phyloP scores from a whole-genome alignment of 2,888 invertebrate species.

The Tetrapedia diversipes region DNA sequence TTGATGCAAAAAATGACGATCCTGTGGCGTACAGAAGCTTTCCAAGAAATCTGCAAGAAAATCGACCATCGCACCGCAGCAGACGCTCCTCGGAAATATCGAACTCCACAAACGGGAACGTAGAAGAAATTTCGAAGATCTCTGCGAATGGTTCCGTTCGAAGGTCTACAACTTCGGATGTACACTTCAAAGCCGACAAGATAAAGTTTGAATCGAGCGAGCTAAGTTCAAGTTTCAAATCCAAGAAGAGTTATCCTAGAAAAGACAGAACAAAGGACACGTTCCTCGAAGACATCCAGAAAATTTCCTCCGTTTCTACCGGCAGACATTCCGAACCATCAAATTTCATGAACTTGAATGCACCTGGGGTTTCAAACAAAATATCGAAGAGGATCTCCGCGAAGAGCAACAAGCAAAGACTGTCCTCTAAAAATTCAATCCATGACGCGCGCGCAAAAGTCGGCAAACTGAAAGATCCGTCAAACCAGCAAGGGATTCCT shows the following conservation, averaged over 20 bases:
- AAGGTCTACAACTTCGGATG: background rate
- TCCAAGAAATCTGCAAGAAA: background rate
- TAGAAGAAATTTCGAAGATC: background rate
- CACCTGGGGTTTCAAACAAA: too few relatives aligned
- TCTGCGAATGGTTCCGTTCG: background rate
- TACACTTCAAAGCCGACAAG: background rate
- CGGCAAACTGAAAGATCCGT: background rate
- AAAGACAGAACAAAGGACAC: too few relatives aligned
- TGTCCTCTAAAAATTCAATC: background rate
- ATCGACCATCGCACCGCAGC: background rate
- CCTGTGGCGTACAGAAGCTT: background rate
- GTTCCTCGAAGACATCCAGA: background rate
- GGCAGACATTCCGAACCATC: background rate
- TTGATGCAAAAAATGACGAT: background rate
- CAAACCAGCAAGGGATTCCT: background rate
- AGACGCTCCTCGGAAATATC: background rate
- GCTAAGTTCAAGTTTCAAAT: background rate
- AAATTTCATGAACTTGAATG: too few relatives aligned
- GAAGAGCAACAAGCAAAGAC: rapidly evolving
- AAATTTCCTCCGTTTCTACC: background rate
- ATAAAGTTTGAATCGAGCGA: constrained; percentile 2
- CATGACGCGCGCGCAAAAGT: background rate
- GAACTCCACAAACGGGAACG: background rate
- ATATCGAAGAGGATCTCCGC: rapidly evolving
- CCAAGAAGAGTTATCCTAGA: background rate